Conservation (phyloP, 2,888 invertebrate species). For the Notodonta ziczac region DNA sequence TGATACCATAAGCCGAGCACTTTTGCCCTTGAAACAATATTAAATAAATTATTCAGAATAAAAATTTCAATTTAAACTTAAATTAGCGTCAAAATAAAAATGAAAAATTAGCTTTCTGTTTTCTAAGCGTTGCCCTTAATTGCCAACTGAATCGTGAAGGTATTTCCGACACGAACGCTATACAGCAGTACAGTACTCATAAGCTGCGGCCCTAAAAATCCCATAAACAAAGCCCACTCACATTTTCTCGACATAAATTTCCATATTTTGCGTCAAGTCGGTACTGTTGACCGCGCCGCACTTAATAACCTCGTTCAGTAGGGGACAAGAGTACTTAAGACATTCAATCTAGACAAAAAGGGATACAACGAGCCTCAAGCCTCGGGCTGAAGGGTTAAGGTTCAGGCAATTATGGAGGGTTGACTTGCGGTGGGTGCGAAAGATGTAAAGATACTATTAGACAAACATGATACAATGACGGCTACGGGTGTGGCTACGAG, state of each 20-base stretch:
- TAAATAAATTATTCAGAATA: too few relatives aligned
- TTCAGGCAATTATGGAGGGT: constrained; percentile 30
- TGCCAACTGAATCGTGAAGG: too few relatives aligned
- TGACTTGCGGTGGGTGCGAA: constrained; percentile 15
- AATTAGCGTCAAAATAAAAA: too few relatives aligned
- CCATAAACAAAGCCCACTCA: constrained; percentile 20
- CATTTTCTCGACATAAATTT: constrained; percentile 12
- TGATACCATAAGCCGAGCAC: too few relatives aligned
- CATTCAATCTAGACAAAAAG: constrained; percentile 34
- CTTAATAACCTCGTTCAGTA: constrained; percentile 20
- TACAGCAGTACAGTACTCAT: constrained; percentile 22
- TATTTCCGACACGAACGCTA: constrained; percentile 12
- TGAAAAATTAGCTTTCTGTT: too few relatives aligned
- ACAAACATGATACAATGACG: not conserved
- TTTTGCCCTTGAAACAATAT: too few relatives aligned
- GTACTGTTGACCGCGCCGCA: constrained; percentile 15
- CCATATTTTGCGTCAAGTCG: constrained; percentile 17
- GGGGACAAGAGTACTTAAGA: constrained; percentile 23
- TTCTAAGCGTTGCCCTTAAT: too few relatives aligned
- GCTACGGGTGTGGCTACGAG: not conserved
- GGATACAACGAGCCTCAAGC: constrained; percentile 16
- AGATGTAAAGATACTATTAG: constrained; percentile 15
- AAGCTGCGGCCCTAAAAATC: constrained; percentile 17
- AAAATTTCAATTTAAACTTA: too few relatives aligned
- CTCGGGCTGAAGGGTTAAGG: constrained; percentile 14